Base-by-base conservation (phyloP, 2,888 invertebrate genomes). In the Acleris literana region DNA sequence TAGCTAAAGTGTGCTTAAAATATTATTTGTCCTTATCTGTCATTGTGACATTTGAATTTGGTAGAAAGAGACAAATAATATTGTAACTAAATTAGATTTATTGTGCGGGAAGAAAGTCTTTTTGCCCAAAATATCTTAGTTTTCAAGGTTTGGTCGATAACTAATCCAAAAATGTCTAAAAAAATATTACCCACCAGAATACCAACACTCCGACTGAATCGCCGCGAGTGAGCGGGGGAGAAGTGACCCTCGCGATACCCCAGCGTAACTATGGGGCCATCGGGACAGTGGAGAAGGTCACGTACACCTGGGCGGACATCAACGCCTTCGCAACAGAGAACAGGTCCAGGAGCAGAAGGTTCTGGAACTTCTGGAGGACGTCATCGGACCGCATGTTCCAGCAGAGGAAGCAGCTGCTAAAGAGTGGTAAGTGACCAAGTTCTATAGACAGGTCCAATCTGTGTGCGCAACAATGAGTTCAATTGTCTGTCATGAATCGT, bases 241-340 rank as follows among this genome's bases (percentile, higher is more conserved):
- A 91, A 60, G 82, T 88, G 0, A 83, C 86, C 0, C 72, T 91
- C 0, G 73, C 85, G 4, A 81, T 91, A 53, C 84, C 79, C 0
- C 72, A 73, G 20, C 82, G 85, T 17, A 89, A 83, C 76, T 92
- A 92, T 75, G 92, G 92, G 0, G 80, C 90, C 43, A 89, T 92
- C 60, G 87, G 88, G 0, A 87, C 85, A 2, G 72, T 79, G 3
- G 92, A 92, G 74, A 90, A 90, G 72, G 94, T 96, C 68, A 95
- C 95, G 0, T 97, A 96, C 86, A 95, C 96, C 5, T 97, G 97
- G 97, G 94, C 94, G 56, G 95, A 96, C 70, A 90, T 97, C 71
- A 96, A 97, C 82, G 96, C 96, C 0, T 96, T 95, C 76, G 94
- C 95, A 11, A 94, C 94, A 13, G 94, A 94, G 66, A 93, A 93